Base-by-base conservation (phyloP, 1,140 invertebrate species). In the Apis florea region DNA sequence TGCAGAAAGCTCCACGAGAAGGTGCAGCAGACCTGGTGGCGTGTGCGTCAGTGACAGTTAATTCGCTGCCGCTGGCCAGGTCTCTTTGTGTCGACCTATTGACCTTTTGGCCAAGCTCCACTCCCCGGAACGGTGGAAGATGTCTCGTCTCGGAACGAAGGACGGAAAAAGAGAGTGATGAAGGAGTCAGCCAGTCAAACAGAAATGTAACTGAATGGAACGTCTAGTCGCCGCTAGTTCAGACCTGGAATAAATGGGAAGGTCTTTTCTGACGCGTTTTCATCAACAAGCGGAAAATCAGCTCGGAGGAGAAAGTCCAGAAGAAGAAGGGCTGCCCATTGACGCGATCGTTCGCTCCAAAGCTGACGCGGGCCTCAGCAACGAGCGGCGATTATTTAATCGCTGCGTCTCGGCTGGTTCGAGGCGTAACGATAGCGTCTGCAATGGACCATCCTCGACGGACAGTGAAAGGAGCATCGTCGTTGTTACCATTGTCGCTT, bases 1-100 rank as follows among this genome's bases (percentile, higher is more conserved):
- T 97, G 96, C 94, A 96, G 96, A 94, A 97, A 97, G 95, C 95
- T 97, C 93, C 95, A 96, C 94, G 96, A 97, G 94, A 97, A 96
- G 94, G 96, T 97, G 94, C 96, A 97, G 94, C 95, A 93, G 88
- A 91, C 95, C 91, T 96, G 96, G 96, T 96, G 96, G 96, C 95
- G 95, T 91, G 95, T 96, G 89, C 95, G 95, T 93, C 95, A 96
- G 94, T 96, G 94, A 95, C 84, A 78, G 19, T 15, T 76, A 66
- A 73, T 63, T 74, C 70, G 51, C 53, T 79, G 67, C 72, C 84
- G 72, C 63, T 75, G 59, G 74, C 75, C 61, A 49, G 75, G 79
- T 84, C 81, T 75, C 72, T 86, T 80, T 83, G 70, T 73, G 83
- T 86, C 82, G 81, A 86, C 75, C 85, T 86, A 83, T 68, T 67